Evolutionary conservation across 1,140 invertebrate genomes (phyloP).

Genomic region (Aphidius ervi): DNA sequence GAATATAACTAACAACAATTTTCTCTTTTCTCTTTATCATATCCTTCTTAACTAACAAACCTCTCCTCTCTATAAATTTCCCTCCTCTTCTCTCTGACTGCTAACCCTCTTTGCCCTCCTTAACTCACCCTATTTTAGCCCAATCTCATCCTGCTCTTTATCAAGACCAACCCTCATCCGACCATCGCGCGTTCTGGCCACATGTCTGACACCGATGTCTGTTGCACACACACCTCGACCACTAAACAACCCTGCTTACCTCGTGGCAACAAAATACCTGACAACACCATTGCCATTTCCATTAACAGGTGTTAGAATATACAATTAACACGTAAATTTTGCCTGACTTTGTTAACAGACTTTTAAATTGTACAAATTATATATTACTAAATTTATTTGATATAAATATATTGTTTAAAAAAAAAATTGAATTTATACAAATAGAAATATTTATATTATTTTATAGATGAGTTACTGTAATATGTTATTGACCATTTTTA

Average conservation of each 20-base stretch:
- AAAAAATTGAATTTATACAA: too few relatives aligned
- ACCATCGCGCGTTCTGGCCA: conserved; percentile 16
- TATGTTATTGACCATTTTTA: too few relatives aligned
- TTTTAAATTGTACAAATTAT: too few relatives aligned
- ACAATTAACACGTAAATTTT: conserved; percentile 38
- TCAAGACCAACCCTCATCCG: conserved; percentile 9
- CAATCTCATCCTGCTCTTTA: conserved; percentile 19
- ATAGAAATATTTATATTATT: too few relatives aligned
- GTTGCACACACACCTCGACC: conserved; percentile 31
- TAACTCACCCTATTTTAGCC: conserved; percentile 1
- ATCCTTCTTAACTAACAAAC: too few relatives aligned
- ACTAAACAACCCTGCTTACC: conserved; percentile 37
- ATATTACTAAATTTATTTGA: too few relatives aligned
- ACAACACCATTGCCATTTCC: conserved; percentile 35
- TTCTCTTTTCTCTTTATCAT: too few relatives aligned
- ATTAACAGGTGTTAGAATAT: conserved; percentile 43
- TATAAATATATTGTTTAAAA: too few relatives aligned
- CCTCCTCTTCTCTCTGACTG: conserved; percentile 7
- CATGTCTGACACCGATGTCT: conserved; percentile 37
- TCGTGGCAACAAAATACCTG: conserved; percentile 40
- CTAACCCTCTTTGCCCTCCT: conserved; percentile 3
- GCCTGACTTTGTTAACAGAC: too few relatives aligned
- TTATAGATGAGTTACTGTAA: too few relatives aligned
- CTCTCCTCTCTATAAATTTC: background rate
- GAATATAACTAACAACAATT: too few relatives aligned